Evolutionary conservation across 2,113 vertebrate species (phyloP), one percentile per base, ranked within the genome.

Genomic region (mouse (Mus musculus)): DNA sequence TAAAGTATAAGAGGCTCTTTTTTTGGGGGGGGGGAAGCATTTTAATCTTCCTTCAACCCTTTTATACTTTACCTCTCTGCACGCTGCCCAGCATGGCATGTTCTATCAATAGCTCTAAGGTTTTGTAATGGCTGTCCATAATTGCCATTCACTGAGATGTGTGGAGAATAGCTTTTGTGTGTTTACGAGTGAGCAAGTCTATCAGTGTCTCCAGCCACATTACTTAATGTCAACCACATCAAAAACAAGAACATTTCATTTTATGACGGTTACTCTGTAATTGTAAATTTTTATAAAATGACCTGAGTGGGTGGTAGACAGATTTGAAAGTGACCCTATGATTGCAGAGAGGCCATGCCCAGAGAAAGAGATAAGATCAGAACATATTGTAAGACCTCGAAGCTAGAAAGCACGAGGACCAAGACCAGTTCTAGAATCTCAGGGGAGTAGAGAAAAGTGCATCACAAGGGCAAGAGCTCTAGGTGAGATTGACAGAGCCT

Each of bases 101-200:
- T 61, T 93, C 67, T 89, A 54, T 36, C 71, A 91, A 63, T 75
- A 96, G 33, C 16, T 39, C 80, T 22, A n/a, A n/a, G 19, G 4
- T 19, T 49, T 93, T 94, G 72, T 9, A 81, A 92, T 89, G 42
- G 54, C 36, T 93, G 22, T 46, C 26, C 52, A 14, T 52, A 93
- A 86, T 90, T 88, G 78, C 81, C 39, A 84, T 33, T 92, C 56
- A 63, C 52, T 81, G 33, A 56, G 65, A 77, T 90, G n/a, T 92
- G 72, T 67, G 77, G 95, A 52, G 33, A 93, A 92, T 82, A 76
- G 46, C 14, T 94, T 95, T 90, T 61, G 42, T 80, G 42, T 67
- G 36, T 80, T 14, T 88, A 33, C 65, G 91, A 94, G 30, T 17
- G 87, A 20, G 88, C 10, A 3, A 33, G 89, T 73, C 59, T 90